These are phyloP conservation scores for Myiothlypis chrysogaster DNA, from an alignment of 2,797 vertebrate species.

Conservation along the genomic window DNA sequence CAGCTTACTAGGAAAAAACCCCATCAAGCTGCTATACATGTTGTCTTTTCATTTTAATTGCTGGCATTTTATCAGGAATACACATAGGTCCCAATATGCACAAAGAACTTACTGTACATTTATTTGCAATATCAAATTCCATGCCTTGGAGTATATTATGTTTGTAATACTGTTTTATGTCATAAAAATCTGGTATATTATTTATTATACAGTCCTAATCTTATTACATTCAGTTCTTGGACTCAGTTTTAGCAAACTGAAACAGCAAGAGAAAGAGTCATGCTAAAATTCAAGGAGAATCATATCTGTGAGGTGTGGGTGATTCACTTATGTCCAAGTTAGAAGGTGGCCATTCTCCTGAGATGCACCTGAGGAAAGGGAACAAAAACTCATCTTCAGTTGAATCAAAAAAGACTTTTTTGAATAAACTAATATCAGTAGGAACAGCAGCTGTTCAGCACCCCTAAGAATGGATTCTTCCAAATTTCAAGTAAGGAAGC, in stretches of 20 bases:
- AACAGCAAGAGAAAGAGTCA: neutral
- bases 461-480: neutral
- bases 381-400: neutral
- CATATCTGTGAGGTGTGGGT: neutral
- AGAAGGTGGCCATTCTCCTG: neutral
- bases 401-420: neutral
- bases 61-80: constrained; percentile 11
- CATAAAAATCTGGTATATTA: constrained; percentile 6
- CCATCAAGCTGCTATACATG: neutral
- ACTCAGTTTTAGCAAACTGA: neutral
- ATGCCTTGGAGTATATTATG: constrained; percentile 7
- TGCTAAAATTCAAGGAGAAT: neutral
- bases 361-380: neutral
- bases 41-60: constrained; percentile 36
- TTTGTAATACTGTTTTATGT: constrained; percentile 15
- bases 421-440: neutral
- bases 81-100: neutral
- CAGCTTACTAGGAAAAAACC: neutral
- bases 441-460: neutral
- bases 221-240: constrained; percentile 11
- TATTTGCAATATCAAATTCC: constrained; percentile 18
- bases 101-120: constrained; percentile 14
- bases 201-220: constrained; percentile 25
- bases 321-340: neutral
- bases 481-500: neutral